Percentiles rank a stretch among this genome's conserved stretches.
Conservation (phyloP, 2,888 invertebrate species). For the Agrotis segetum region DNA sequence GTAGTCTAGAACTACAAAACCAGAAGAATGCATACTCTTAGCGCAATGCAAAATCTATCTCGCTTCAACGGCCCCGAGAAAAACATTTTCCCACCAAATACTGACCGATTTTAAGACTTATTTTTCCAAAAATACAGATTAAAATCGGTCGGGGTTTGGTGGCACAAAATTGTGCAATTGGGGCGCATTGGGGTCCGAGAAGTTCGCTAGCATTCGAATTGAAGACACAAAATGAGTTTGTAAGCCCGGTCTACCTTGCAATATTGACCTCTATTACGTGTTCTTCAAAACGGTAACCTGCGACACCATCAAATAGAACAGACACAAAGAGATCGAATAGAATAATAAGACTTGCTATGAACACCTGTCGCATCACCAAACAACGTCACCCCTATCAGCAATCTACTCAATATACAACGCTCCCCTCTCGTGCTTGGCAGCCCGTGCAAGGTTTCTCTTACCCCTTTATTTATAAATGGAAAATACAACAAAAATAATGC, state of each 20-base stretch:
- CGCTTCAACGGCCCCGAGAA: no score
- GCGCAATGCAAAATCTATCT: background rate
- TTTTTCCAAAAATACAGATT: no score
- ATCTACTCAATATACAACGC: slow-evolving; percentile 51
- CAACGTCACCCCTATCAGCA: slow-evolving; percentile 48
- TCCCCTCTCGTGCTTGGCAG: slow-evolving; percentile 46
- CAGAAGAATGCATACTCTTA: no score
- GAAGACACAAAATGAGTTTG: no score
- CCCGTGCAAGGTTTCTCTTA: slow-evolving; percentile 32
- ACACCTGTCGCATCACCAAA: slow-evolving; percentile 45
- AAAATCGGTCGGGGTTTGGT: no score
- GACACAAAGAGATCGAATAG: slow-evolving; percentile 23
- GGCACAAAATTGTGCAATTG: no score
- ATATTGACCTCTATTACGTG: no score
- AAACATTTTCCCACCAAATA: no score
- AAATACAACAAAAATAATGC: slow-evolving; percentile 36
- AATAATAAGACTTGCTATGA: slow-evolving; percentile 44
- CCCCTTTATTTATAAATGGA: slow-evolving; percentile 40
- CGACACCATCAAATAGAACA: slow-evolving; percentile 7
- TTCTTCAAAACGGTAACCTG: background rate
- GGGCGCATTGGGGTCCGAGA: no score
- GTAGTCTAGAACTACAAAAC: no score
- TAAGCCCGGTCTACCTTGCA: background rate
- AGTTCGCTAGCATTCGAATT: no score
- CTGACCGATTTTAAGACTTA: no score